Conservation (phyloP, 2,888 invertebrate genomes). For the Dendrolimus pini region DNA sequence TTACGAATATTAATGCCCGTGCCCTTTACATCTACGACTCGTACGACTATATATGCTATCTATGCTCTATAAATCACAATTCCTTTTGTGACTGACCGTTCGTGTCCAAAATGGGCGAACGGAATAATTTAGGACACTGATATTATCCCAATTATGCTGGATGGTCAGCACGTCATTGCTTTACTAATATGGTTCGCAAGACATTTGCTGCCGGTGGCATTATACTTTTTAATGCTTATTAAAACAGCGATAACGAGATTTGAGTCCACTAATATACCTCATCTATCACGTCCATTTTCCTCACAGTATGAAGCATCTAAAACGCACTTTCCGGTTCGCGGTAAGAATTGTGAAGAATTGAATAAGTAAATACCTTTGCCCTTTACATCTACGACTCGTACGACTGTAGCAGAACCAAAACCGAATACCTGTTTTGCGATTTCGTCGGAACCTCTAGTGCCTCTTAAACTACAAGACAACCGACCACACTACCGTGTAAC, state of each 20-base stretch:
- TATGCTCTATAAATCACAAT: constrained; percentile 44
- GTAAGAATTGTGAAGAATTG: constrained; percentile 26
- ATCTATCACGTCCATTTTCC: neutral
- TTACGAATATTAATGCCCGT: constrained; percentile 36
- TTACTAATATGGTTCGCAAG: neutral
- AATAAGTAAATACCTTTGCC: constrained; percentile 19
- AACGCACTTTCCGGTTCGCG: constrained; percentile 22
- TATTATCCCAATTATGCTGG: neutral
- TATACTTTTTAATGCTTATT: neutral
- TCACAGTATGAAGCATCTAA: constrained; percentile 11
- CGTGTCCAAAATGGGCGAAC: constrained; percentile 34
- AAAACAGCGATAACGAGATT: constrained; percentile 4
- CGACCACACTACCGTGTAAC: too few relatives aligned
- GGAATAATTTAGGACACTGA: constrained; percentile 13
- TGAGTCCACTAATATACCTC: constrained; percentile 6
- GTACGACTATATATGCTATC: neutral
- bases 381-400: constrained; percentile 11
- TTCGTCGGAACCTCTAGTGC: too few relatives aligned
- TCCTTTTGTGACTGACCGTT: constrained; percentile 43
- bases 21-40: constrained; percentile 11
- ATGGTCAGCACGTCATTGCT: neutral
- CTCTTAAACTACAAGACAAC: too few relatives aligned
- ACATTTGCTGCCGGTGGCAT: neutral
- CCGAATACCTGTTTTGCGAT: too few relatives aligned
- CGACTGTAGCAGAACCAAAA: neutral